These are phyloP conservation scores for Podarcis siculus DNA, from an alignment of 2,797 vertebrate genomes.

Conservation along the genomic window DNA sequence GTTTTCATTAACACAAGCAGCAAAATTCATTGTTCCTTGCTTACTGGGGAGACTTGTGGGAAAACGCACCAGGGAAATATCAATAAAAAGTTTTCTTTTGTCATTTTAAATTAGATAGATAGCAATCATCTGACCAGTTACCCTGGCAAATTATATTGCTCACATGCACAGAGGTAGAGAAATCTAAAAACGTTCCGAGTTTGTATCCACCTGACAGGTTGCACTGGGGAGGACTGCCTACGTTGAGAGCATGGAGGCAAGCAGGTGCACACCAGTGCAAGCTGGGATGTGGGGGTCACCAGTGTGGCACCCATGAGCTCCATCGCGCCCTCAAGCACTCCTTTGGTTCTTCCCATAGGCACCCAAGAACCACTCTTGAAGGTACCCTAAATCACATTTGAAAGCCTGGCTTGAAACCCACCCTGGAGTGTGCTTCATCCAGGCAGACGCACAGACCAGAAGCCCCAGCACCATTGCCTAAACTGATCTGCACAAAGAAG, in stretches of 20 bases:
- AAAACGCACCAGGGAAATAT: slow-evolving; percentile 33
- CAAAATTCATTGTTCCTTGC: slow-evolving; percentile 53
- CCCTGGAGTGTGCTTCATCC: no score
- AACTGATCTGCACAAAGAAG: no score
- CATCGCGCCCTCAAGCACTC: no score
- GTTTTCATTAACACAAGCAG: slow-evolving; percentile 59
- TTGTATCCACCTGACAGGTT: background rate
- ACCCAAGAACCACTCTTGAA: no score
- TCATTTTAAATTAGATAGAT: slow-evolving; percentile 47
- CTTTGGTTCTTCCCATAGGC: no score
- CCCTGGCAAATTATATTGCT: slow-evolving; percentile 2
- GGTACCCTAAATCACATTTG: no score
- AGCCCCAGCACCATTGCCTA: no score
- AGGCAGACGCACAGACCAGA: no score
- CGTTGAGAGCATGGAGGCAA: background rate
- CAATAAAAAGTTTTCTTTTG: slow-evolving; percentile 19
- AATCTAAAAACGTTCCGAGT: slow-evolving; percentile 20
- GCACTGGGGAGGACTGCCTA: background rate
- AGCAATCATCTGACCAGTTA: slow-evolving; percentile 34
- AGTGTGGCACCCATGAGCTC: no score
- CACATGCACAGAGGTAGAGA: background rate
- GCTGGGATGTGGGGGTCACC: no score
- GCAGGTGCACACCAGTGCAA: background rate
- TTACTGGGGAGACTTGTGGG: slow-evolving; percentile 43
- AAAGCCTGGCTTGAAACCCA: no score